Conservation (phyloP, 2,888 invertebrate genomes). For the Rotaria socialis region DNA sequence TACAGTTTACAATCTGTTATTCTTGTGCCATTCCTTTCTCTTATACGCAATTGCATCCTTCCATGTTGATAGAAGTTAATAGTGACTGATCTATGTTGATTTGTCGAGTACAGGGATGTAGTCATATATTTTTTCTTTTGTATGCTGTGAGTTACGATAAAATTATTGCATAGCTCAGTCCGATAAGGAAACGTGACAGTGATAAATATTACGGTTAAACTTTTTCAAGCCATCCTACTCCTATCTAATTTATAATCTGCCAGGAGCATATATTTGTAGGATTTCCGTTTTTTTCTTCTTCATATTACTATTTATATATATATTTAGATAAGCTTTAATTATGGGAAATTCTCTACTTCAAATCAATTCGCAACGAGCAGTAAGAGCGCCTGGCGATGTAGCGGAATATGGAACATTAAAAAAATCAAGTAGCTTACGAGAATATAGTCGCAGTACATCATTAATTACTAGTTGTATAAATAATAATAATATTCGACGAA, state of each 20-base stretch:
- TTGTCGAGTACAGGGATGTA: neutral
- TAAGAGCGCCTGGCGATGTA: neutral
- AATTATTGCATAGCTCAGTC: constrained; percentile 1
- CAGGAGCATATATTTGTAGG: too few relatives aligned
- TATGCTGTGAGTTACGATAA: neutral
- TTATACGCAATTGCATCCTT: neutral
- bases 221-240: neutral
- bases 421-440: constrained; percentile 3
- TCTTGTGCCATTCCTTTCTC: neutral
- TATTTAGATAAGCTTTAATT: neutral
- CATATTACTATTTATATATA: neutral
- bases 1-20: neutral
- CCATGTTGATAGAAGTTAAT: neutral
- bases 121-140: neutral
- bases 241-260: too few relatives aligned
- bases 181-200: neutral
- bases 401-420: neutral
- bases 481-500: neutral
- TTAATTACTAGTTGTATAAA: neutral
- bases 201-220: neutral
- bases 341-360: neutral
- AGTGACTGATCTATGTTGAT: neutral
- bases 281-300: neutral
- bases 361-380: neutral
- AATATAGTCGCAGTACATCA: neutral